A percentile compares a stretch with the other conserved stretches of the same genome.
Conservation (phyloP, 2,113 vertebrate species). For the Smithornis capensis region DNA sequence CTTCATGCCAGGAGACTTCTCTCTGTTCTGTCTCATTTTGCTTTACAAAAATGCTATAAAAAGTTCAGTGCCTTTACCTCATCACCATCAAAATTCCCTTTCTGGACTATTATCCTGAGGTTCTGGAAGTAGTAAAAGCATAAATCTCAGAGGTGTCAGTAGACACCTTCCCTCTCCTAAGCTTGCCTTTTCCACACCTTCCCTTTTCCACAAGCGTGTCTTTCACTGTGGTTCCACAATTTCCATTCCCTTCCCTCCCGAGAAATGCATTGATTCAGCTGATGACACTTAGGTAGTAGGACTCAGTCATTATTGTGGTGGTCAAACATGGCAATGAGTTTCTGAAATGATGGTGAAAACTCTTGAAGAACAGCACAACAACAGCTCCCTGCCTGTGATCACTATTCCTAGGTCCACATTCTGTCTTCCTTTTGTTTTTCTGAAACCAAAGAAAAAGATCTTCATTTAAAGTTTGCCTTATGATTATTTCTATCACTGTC, state of each 20-base stretch:
- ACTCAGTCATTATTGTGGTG: rapidly evolving
- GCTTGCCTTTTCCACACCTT: no score
- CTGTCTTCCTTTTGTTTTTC: background rate
- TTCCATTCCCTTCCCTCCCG: background rate
- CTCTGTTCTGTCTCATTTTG: background rate
- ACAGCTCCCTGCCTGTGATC: background rate
- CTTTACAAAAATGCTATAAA: background rate
- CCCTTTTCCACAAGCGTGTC: background rate
- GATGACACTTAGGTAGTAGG: background rate
- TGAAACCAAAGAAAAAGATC: background rate
- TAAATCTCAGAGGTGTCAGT: background rate
- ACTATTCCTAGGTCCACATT: background rate
- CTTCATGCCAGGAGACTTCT: background rate
- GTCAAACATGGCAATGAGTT: background rate
- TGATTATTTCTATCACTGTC: background rate
- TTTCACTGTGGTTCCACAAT: background rate
- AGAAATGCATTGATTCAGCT: background rate
- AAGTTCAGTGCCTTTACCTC: background rate
- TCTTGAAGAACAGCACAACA: background rate
- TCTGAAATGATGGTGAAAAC: background rate
- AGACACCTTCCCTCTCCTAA: background rate
- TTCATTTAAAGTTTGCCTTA: background rate
- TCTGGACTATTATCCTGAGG: background rate
- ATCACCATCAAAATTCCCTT: background rate
- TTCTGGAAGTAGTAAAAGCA: background rate